Conservation (phyloP, 2,113 vertebrate genomes). For the Campylomormyrus numenius region DNA sequence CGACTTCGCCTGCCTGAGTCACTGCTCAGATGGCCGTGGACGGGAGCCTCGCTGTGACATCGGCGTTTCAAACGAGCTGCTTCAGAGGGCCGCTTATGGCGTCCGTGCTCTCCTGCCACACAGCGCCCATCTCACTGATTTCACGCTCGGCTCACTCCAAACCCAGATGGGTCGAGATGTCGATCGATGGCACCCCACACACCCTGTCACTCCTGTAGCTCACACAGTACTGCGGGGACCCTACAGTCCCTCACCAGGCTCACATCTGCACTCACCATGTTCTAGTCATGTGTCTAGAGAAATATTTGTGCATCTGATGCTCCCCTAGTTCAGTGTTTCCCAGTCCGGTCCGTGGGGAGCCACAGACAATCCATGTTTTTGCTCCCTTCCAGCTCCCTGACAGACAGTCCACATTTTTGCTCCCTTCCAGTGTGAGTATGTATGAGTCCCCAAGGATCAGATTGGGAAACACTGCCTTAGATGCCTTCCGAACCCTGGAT, state of each 20-base stretch:
- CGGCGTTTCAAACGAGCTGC: neutral
- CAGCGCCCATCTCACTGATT: neutral
- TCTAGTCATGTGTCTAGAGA: too few relatives aligned
- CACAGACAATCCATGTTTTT: neutral
- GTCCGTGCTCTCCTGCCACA: neutral
- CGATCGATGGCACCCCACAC: neutral
- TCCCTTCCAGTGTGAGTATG: neutral
- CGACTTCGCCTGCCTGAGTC: neutral
- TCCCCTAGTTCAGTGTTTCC: neutral
- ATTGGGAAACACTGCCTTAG: neutral
- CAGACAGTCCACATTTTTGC: neutral
- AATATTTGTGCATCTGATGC: too few relatives aligned
- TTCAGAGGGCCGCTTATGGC: neutral
- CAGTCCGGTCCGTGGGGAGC: neutral
- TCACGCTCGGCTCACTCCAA: neutral
- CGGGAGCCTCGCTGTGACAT: neutral
- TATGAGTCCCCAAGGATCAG: neutral
- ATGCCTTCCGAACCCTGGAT: neutral
- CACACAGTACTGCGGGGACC: neutral
- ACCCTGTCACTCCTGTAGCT: neutral
- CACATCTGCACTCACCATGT: too few relatives aligned
- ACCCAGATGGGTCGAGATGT: neutral
- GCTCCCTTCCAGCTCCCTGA: neutral
- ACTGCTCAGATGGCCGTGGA: neutral
- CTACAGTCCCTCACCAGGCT: neutral